Base-by-base conservation (phyloP, 2,888 invertebrate species). In the Rhorus exstirpatorius region DNA sequence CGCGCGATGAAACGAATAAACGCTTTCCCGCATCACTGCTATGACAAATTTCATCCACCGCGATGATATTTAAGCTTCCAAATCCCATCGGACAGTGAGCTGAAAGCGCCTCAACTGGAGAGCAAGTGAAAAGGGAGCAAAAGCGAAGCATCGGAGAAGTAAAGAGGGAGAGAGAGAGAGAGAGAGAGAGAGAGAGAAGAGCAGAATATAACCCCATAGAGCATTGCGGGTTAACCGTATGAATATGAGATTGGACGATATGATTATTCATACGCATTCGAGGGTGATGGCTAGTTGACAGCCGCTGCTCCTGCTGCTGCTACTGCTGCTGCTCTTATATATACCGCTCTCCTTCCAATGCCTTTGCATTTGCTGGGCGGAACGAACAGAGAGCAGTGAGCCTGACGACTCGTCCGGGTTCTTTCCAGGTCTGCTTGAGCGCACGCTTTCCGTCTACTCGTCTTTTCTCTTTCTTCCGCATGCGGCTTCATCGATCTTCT, bases 241-340 rank as follows among this genome's bases (percentile, higher is more conserved):
- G 88, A 89, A 89, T 89, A 87, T 86, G 86, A 88, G 88, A 89
- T 89, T 86, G 87, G 86, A 86, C 86, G 88, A 89, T 87, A 89
- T 88, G 89, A 88, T 89, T 89, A 89, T 90, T 90, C 89, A 90
- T 90, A 88, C 85, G 88, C 87, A 87, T 90, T 88, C 85, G 84
- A 88, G 85, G 85, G 87, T 87, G 88, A 89, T 82, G 88, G 84
- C 85, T 88, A 88, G 89, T 89, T 90, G 91, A 90, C 90, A 91
- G 90, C 86, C 90, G 87, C 88, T 89, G 90, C 84, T 78, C 74
- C 70, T 76, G 76, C 38, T 38, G 6, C 70, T 49, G 80, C 70
- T 76, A 71, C 38, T 38, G 6, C 70, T 49, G 80, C 75, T 85
- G 78, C 83, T 83, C 79, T 86, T 81, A 80, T 53, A 81, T 8